Percentiles rank a stretch among this genome's conserved stretches.
Evolutionary conservation across 2,113 vertebrate genomes (phyloP).

Genomic region (Xenus cinereus): DNA sequence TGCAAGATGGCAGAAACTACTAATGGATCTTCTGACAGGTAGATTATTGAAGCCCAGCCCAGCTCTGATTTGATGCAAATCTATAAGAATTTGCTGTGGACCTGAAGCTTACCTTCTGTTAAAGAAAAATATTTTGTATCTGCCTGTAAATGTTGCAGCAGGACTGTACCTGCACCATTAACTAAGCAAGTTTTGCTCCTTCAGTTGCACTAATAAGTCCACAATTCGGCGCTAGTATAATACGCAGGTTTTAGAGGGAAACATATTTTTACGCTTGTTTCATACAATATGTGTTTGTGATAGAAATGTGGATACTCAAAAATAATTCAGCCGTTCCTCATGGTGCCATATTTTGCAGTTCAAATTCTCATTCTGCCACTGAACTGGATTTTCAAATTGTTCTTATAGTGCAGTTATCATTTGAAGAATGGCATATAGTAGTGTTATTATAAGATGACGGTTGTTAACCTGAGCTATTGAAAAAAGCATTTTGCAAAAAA

Average conservation of each 20-base stretch:
- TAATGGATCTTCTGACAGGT: not conserved
- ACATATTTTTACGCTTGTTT: not conserved
- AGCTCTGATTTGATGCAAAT: not conserved
- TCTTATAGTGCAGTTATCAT: not conserved
- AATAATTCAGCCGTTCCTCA: not conserved
- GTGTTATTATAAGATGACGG: not conserved
- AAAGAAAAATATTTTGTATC: not conserved
- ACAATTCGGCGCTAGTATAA: accelerated
- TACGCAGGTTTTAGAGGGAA: not conserved
- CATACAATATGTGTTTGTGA: not conserved
- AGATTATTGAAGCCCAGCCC: not conserved
- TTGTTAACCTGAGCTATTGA: not conserved
- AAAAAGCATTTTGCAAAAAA: not conserved
- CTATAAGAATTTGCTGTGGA: not conserved
- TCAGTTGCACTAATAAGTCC: not conserved
- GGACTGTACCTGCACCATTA: not conserved
- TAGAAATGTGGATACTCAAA: not conserved
- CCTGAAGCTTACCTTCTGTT: not conserved
- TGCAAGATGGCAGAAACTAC: not conserved
- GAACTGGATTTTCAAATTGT: not conserved
- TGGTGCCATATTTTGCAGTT: not conserved
- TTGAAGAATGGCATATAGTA: not conserved
- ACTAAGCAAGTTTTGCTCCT: not conserved
- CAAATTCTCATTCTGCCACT: not conserved
- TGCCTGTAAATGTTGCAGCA: not conserved